Conservation (phyloP, 2,797 vertebrate genomes). For the Kryptopterus vitreolus region DNA sequence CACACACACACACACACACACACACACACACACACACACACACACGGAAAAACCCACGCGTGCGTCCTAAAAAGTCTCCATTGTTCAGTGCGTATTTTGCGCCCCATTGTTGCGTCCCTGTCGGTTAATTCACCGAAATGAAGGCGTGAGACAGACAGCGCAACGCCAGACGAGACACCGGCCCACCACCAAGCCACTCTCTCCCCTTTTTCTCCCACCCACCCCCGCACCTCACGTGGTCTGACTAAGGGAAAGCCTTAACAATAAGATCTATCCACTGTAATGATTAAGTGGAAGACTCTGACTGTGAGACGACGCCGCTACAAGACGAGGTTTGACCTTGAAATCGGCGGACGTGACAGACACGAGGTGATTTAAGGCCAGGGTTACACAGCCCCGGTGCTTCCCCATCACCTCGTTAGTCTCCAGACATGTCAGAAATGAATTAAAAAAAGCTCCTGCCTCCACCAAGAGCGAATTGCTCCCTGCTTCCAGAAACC, state of each 20-base stretch:
- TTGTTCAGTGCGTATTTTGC: constrained; percentile 35
- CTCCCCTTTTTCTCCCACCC: neutral
- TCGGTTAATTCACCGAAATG: constrained; percentile 56
- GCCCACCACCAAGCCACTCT: constrained; percentile 44
- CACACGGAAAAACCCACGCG: neutral
- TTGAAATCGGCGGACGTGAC: constrained; percentile 63
- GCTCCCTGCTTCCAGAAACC: neutral
- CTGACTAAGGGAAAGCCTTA: constrained; percentile 39
- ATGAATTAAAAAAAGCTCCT: constrained; percentile 6
- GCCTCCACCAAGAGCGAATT: neutral
- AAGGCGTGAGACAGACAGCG: constrained; percentile 65
- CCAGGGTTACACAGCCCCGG: constrained; percentile 60
- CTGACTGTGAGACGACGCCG: constrained; percentile 54
- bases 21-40: neutral
- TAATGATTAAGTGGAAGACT: constrained; percentile 56
- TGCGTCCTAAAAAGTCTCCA: constrained; percentile 3
- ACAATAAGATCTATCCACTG: constrained; percentile 45
- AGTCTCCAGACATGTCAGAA: constrained; percentile 50
- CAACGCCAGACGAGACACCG: constrained; percentile 59
- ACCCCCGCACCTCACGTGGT: neutral
- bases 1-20: no score
- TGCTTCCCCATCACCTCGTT: constrained; percentile 57
- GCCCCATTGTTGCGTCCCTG: constrained; percentile 39
- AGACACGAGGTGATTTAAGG: constrained; percentile 67
- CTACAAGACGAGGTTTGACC: constrained; percentile 59